phyloP scores from a whole-genome alignment of 2,113 vertebrate species.

The Colistium nudipinnis region DNA sequence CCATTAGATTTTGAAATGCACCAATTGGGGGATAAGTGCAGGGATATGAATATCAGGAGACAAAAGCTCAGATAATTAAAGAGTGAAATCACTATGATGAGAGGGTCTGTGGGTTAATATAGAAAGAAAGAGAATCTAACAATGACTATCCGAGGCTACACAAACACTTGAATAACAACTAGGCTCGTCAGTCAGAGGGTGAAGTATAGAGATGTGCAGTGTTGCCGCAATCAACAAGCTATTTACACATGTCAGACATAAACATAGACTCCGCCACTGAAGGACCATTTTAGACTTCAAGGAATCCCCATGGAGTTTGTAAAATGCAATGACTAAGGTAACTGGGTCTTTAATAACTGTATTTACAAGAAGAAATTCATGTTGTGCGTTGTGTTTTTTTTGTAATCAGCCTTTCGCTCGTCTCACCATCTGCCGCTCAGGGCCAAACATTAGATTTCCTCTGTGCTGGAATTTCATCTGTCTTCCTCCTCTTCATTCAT shows the following conservation, averaged over 20 bases:
- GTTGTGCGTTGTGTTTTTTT: too few relatives aligned
- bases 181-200: neutral
- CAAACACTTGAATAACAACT: conserved; percentile 22
- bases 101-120: neutral
- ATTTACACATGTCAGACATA: neutral
- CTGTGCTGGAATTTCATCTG: conserved; percentile 39
- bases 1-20: too few relatives aligned
- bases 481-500: conserved; percentile 20
- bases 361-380: neutral
- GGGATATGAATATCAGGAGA: neutral
- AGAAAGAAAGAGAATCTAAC: conserved; percentile 10
- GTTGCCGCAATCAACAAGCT: neutral
- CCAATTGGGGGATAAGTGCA: neutral
- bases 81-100: conserved; percentile 9
- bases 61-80: neutral
- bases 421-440: conserved; percentile 61
- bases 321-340: neutral
- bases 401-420: conserved; percentile 45
- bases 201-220: neutral
- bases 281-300: too few relatives aligned
- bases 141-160: conserved; percentile 21
- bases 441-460: conserved; percentile 50
- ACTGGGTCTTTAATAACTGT: neutral
- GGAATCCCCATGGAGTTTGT: too few relatives aligned
- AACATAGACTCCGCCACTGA: neutral